Evolutionary conservation across 2,113 vertebrate species (phyloP).

Genomic region (Rhagologus leucostigma): DNA sequence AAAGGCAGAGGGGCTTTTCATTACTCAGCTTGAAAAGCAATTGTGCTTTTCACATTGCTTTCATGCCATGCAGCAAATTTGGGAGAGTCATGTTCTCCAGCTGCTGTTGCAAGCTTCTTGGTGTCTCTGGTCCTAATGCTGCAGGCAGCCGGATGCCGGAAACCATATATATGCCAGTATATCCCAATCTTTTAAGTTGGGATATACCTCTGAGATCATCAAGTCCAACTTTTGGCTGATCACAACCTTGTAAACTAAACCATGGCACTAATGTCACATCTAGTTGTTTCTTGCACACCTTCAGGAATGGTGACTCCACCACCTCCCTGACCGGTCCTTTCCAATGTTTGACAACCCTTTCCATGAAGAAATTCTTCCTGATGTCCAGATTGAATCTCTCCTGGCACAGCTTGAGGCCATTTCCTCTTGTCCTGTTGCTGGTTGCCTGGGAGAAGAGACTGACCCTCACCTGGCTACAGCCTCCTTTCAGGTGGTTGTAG

Average conservation of each 20-base stretch:
- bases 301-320: not conserved
- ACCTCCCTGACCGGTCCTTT: not conserved
- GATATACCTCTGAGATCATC: not conserved
- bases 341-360: not conserved
- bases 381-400: not conserved
- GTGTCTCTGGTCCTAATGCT: not conserved
- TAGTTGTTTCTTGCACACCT: not conserved
- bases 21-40: not conserved
- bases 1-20: not conserved
- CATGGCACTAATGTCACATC: not conserved
- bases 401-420: not conserved
- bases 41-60: not conserved
- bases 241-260: not conserved
- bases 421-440: not conserved
- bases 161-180: not conserved
- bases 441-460: not conserved
- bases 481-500: not conserved
- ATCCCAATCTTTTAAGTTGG: not conserved
- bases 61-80: not conserved
- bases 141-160: accelerated
- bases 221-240: not conserved
- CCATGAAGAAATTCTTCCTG: not conserved
- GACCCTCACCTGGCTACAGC: not conserved
- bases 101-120: accelerated
- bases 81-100: not conserved